Base-by-base conservation (phyloP, 2,113 vertebrate species). In the Atherinomorus stipes region DNA sequence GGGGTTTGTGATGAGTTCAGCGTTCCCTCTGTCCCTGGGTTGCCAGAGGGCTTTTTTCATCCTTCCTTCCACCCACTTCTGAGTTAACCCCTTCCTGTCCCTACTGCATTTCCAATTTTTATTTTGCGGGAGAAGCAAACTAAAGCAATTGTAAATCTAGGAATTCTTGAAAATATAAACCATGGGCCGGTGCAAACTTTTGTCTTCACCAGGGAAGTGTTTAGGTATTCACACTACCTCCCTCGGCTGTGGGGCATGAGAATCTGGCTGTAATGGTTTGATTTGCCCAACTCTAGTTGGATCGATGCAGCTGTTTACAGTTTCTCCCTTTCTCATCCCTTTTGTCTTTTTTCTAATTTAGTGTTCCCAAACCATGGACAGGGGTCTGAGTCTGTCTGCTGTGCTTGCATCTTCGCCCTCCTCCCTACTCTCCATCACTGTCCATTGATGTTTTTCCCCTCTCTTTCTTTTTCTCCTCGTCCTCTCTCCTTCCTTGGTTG, bases 381-480 rank as follows among this genome's bases (percentile, higher is more conserved):
- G 81, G 85, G 88, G 87, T 90, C 88, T 81, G 90, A 89, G 90
- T 86, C 68, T 78, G 90, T 93, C 94, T 96, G 94, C 95, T 95
- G 94, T 77, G 93, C 94, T 95, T 95, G 93, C 94, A 93, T 92
- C 95, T 93, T 95, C 90, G 86, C 86, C 93, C 92, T 90, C 92
- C 87, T 89, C 86, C 81, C 84, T 61, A 78, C 93, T 92, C 92
- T 97, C 95, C 94, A 97, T 97, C 96, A 96, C 94, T 97, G 95
- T 96, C 95, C 95, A 95, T 91, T 90, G 91, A 94, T 89, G 85
- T 87, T 81, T 85, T 83, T 69, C 83, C 83, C 77, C 83, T 83
- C 79, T 85, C 74, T 81, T 84, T 92, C 92, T 78, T 56, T n/a
- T 74, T 51, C 85, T 85, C 82, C 86, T 95, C 93, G 91, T 95